Base-by-base conservation (phyloP, 2,888 invertebrate species). In the Elegia similella region DNA sequence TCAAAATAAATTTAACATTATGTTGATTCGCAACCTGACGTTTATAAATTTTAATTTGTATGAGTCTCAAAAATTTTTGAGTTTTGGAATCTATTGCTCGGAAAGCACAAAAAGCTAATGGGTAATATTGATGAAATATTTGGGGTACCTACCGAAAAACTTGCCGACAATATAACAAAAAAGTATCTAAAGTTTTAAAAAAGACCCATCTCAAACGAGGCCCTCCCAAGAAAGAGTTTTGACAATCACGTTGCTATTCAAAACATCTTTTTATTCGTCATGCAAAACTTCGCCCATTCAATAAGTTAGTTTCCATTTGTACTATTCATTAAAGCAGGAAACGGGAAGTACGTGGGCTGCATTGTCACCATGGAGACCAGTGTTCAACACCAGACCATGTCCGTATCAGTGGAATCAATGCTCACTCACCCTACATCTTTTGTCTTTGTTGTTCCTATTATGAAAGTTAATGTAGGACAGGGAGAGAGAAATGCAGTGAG, bases 261-360 rank as follows among this genome's bases (percentile, higher is more conserved):
- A 47, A 56, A 52, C 46, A 46, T 53, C 17, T 57, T 58, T 56
- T 52, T 42, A 46, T 57, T 34, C 32, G 43, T 42, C 69, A 68
- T 69, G 75, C 77, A 73, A 76, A 76, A 78, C 55, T 72, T 70
- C 62, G 68, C 8, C 64, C 67, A 76, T 79, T 78, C 76, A 76
- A 69, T 68, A 66, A 68, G 69, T 72, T 68, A 69, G 65, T 64
- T 46, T 56, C 67, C 67, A 75, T 71, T 70, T 72, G 64, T 57
- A 70, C 73, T 73, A 78, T 82, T 78, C 77, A 78, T 76, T 72
- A 68, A 76, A 72, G 74, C 82, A 79, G 87, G 87, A 87, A 87
- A 78, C 73, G 75, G 86, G 84, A 85, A 84, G 77, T 85, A 83
- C 86, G 85, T 86, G 86, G 66, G 69, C 64, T 60, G 62, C 61